Base-by-base conservation (phyloP, 2,888 invertebrate species). In the Agrochola circellaris region DNA sequence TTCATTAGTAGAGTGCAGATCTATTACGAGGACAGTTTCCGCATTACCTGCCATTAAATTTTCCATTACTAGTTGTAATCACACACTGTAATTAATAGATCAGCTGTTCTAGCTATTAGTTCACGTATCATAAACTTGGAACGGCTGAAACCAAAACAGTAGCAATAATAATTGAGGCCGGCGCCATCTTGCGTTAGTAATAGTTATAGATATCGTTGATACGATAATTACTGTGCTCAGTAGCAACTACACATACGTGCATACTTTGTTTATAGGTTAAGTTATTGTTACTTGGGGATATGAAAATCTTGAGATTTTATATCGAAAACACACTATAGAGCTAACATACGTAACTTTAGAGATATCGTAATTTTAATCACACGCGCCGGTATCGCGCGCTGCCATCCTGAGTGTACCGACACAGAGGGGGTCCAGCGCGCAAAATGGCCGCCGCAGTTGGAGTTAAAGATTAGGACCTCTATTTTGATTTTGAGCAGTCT, bases 121-220 rank as follows among this genome's bases (percentile, higher is more conserved):
- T 88, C 87, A 90, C 88, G 86, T 88, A 65, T 84, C 88, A 87
- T 89, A 87, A 88, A 87, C 84, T 87, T 84, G 80, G 82, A 89
- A 89, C 84, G 79, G 86, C 85, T 84, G 87, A 84, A 88, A 88
- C 87, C 87, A 82, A 88, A 88, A 88, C 87, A 82, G 82, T 88
- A 77, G 84, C 87, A 87, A 91, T 90, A 88, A 91, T 89, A 88
- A 91, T 90, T 89, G 86, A 91, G 79, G 76, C 83, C 64, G 87
- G 78, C 87, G 88, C 88, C 90, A 87, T 89, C 88, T 89, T 90
- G 89, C 68, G 80, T 83, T 64, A 17, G 45, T 71, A 42, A 34
- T 82, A 88, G 81, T 83, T 87, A 87, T 79, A 84, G 74, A 79
- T 74, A 83, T 82, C 80, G 81, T 85, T 68, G 23, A 68, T 88